These are phyloP conservation scores for Chelonus insularis DNA, from an alignment of 1,140 invertebrate species.

Conservation along the genomic window DNA sequence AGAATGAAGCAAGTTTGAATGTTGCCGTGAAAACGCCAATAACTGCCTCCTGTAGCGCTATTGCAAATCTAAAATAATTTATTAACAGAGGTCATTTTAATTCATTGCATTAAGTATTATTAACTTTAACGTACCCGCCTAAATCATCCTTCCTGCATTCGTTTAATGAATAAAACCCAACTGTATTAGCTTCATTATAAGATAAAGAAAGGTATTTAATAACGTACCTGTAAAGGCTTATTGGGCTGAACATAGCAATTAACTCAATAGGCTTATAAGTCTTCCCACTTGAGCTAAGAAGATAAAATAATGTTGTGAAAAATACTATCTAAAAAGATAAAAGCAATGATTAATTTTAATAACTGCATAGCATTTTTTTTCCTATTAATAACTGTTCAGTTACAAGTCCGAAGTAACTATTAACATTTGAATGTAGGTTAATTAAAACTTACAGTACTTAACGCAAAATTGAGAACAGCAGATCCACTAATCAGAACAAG, in stretches of 20 bases:
- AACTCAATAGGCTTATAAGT: slow-evolving; percentile 91
- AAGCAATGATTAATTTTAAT: background rate
- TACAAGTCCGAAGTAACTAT: no score
- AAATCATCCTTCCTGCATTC: slow-evolving; percentile 33
- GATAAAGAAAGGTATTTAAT: no score
- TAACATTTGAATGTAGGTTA: background rate
- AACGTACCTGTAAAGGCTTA: slow-evolving; percentile 57
- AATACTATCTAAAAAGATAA: slow-evolving; percentile 82
- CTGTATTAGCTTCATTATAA: no score
- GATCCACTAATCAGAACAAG: slow-evolving; percentile 89
- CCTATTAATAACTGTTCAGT: no score
- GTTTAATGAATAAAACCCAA: slow-evolving; percentile 10
- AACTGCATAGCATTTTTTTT: no score
- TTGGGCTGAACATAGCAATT: slow-evolving; percentile 74
- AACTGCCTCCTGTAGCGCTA: slow-evolving; percentile 74
- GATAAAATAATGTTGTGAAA: slow-evolving; percentile 93
- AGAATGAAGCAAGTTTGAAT: slow-evolving; percentile 96
- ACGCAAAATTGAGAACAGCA: slow-evolving; percentile 89
- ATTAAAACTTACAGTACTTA: slow-evolving; percentile 77
- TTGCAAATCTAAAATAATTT: slow-evolving; percentile 66
- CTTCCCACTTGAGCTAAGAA: slow-evolving; percentile 85
- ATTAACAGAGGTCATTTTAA: background rate
- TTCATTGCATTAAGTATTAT: background rate
- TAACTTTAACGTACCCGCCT: slow-evolving; percentile 39
- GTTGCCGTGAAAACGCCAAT: slow-evolving; percentile 89